phyloP scores from a whole-genome alignment of 2,113 vertebrate genomes.

The Turdus rufiventris region DNA sequence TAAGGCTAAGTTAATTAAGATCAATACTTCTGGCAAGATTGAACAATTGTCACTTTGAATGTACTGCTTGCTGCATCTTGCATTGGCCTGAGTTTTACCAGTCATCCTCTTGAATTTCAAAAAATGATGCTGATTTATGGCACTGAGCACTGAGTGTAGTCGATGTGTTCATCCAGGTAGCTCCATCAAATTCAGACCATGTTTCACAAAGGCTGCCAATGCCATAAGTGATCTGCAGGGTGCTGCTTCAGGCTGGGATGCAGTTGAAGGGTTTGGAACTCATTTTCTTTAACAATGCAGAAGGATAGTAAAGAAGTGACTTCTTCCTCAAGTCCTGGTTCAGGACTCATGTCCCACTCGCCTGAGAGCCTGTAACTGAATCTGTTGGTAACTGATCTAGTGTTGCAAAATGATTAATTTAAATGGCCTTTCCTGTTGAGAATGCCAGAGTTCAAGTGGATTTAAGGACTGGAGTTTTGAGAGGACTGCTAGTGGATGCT shows the following conservation, averaged over 20 bases:
- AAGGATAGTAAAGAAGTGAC: not conserved
- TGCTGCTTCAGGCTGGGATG: not conserved
- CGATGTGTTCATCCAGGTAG: not conserved
- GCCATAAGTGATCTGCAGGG: accelerated
- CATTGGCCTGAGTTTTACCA: not conserved
- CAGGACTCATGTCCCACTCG: not conserved
- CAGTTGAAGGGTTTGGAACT: not conserved
- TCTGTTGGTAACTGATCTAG: not conserved
- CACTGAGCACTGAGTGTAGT: not conserved
- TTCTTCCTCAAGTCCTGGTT: not conserved
- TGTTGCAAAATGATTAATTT: slow-evolving; percentile 25
- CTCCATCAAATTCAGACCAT: not conserved
- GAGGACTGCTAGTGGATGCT: not conserved
- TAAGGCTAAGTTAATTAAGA: not conserved
- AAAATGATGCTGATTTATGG: not conserved
- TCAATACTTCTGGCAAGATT: not conserved
- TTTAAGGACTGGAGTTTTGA: not conserved
- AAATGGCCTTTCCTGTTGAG: not conserved
- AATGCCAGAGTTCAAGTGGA: not conserved
- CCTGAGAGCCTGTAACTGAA: slow-evolving; percentile 11
- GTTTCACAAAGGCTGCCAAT: not conserved
- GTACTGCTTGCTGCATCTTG: not conserved
- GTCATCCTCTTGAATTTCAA: not conserved
- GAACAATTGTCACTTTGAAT: not conserved
- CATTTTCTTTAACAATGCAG: not conserved